Percentiles rank a stretch among this genome's conserved stretches.
Conservation (phyloP, 1,140 invertebrate species). For the Drosophila orosa region DNA sequence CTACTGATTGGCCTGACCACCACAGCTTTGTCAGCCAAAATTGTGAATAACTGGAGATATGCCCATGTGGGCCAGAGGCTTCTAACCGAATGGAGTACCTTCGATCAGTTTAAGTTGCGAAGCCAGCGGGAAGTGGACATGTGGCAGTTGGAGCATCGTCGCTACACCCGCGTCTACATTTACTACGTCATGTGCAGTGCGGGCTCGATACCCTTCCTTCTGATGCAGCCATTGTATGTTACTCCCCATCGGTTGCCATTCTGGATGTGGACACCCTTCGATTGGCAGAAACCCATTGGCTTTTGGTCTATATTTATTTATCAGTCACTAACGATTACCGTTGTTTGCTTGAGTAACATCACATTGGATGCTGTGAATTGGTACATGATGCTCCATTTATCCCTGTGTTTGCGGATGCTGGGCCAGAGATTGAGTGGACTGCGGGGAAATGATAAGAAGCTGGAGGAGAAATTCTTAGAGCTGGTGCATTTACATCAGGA, state of each 20-base stretch:
- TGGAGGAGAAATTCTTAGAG: conserved; percentile 30
- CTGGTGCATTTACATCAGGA: conserved; percentile 30
- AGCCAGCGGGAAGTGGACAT: conserved; percentile 32
- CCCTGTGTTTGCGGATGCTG: conserved; percentile 52
- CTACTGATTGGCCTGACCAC: conserved; percentile 62
- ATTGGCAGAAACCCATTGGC: conserved; percentile 36
- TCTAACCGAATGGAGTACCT: conserved; percentile 41
- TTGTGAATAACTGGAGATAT: conserved; percentile 54
- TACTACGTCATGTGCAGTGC: conserved; percentile 40
- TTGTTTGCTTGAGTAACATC: conserved; percentile 44
- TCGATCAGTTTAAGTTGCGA: conserved; percentile 13
- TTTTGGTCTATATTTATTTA: conserved; percentile 59
- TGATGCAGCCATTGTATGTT: conserved; percentile 31
- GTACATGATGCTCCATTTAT: conserved; percentile 65
- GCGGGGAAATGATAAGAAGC: not conserved
- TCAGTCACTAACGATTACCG: conserved; percentile 34
- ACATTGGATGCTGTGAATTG: conserved; percentile 54
- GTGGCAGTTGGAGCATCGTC: conserved; percentile 42
- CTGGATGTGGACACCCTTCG: conserved; percentile 59
- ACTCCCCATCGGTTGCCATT: conserved; percentile 53
- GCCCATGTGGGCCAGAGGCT: conserved; percentile 29
- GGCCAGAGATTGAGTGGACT: conserved; percentile 43
- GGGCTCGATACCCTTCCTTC: conserved; percentile 31
- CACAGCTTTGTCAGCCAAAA: conserved; percentile 41
- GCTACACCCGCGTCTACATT: conserved; percentile 17